Percentiles rank a stretch among this genome's conserved stretches.
phyloP scores from a whole-genome alignment of 2,113 vertebrate species.

The Lathamus discolor region DNA sequence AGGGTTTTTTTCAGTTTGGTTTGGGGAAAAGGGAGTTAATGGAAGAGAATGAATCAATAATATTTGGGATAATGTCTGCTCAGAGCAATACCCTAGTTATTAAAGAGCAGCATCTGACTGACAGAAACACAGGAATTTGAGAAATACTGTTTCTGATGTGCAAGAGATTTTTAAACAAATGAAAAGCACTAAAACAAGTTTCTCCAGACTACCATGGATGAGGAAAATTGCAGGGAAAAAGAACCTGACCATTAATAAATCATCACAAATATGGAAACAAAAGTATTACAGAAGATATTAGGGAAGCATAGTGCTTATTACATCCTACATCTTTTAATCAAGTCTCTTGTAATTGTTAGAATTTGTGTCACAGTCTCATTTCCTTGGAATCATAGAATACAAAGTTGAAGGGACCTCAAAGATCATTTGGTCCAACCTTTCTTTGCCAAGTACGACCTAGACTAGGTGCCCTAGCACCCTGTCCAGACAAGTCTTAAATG shows the following conservation, averaged over 20 bases:
- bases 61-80: neutral
- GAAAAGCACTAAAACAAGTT: neutral
- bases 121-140: neutral
- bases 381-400: neutral
- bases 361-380: neutral
- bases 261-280: neutral
- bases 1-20: neutral
- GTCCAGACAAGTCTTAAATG: neutral
- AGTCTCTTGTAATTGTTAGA: neutral
- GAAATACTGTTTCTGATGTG: neutral
- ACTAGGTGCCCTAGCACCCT: neutral
- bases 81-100: neutral
- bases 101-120: neutral
- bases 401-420: neutral
- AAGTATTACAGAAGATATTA: neutral
- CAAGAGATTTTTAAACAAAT: neutral
- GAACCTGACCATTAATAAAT: neutral
- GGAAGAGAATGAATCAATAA: neutral
- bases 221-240: neutral
- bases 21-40: neutral
- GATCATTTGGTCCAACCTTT: neutral
- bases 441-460: neutral
- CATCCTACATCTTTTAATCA: neutral
- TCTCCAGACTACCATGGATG: neutral
- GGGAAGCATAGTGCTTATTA: neutral